These are phyloP conservation scores for Adoxophyes honmai DNA, from an alignment of 1,140 invertebrate species.

Conservation along the genomic window DNA sequence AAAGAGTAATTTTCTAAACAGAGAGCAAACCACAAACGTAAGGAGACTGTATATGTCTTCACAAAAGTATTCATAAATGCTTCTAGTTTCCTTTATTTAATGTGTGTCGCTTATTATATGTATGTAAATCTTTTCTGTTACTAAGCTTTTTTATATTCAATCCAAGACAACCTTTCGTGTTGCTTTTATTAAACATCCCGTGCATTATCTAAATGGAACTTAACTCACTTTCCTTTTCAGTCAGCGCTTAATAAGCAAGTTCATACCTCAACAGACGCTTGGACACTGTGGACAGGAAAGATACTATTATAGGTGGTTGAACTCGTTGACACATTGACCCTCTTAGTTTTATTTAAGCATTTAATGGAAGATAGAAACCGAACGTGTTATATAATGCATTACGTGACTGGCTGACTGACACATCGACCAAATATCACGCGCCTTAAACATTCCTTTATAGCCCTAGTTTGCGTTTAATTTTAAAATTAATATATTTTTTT, in stretches of 20 bases:
- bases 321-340: slow-evolving; percentile 13
- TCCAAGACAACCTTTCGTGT: too few relatives aligned
- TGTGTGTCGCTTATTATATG: too few relatives aligned
- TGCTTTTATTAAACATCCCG: too few relatives aligned
- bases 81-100: too few relatives aligned
- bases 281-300: background rate
- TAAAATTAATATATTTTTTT: too few relatives aligned
- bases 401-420: slow-evolving; percentile 5
- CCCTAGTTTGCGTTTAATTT: too few relatives aligned
- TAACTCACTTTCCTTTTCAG: slow-evolving; percentile 7
- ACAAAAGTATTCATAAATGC: too few relatives aligned
- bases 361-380: slow-evolving; percentile 1
- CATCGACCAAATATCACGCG: background rate
- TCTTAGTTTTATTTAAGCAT: background rate
- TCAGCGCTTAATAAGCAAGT: slow-evolving; percentile 1
- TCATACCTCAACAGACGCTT: background rate
- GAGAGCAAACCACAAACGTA: too few relatives aligned
- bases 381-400: slow-evolving; percentile 7
- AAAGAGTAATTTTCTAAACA: too few relatives aligned
- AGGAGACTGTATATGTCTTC: too few relatives aligned
- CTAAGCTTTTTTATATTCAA: too few relatives aligned
- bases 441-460: background rate
- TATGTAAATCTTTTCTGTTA: too few relatives aligned
- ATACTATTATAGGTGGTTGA: slow-evolving; percentile 9
- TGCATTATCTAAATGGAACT: background rate